Base-by-base conservation (phyloP, 2,888 invertebrate species). In the Agrilus cyanescens region DNA sequence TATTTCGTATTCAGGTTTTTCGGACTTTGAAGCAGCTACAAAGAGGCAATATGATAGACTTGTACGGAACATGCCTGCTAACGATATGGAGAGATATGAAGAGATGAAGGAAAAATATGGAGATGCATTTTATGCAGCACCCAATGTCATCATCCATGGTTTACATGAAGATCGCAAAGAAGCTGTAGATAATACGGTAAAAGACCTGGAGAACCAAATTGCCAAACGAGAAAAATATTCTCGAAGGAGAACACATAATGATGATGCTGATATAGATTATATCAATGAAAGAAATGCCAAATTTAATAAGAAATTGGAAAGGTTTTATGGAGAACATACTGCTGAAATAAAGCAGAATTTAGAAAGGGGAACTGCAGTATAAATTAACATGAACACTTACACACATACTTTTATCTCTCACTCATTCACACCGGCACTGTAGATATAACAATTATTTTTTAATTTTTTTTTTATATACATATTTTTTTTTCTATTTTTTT, bases 181-280 rank as follows among this genome's bases (percentile, higher is more conserved):
- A 40, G 89, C 90, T 0, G 74, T 98, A 34, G 91, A 96, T 57
- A 84, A 80, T 58, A 90, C 98, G 88, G 95, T 93, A 0, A 77
- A 84, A 52, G 96, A 97, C 63, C 68, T 98, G 32, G 90, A 95
- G 58, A 87, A 90, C 58, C 93, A 94, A 68, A 90, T 94, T 57
- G 80, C 89, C 0, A 93, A 94, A 63, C 76, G 96, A 41, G 84
- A 88, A 47, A 96, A 93, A 60, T 98, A 90, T 67, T 96, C 96
- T 2, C 75, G 98, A 51, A 79, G 97, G 54, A 76, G 98, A 46
- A 89, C 84, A 46, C 93, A 93, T 62, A 96, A 99, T 66, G 96
- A 96, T 57, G 97, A 98, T 69, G 95, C 95, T 1, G 96, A 97
- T 61, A 95, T 99, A 66, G 97, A 98, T 68, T 99, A 94, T 65